Base-by-base conservation (phyloP, 2,888 invertebrate species). In the Clunio marinus region DNA sequence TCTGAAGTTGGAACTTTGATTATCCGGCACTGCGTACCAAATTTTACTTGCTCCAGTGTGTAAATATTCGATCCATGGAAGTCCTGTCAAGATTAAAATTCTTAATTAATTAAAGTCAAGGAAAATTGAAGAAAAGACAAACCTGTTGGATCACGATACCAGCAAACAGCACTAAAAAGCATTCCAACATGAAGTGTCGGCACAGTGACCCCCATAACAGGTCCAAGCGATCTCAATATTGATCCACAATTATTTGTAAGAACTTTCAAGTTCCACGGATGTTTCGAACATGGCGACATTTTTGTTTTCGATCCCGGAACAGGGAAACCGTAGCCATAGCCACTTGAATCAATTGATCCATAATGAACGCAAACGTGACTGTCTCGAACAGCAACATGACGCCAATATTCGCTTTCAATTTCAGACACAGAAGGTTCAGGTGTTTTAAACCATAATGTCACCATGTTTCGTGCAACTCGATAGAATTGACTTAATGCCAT, bases 91-190 rank as follows among this genome's bases (percentile, higher is more conserved):
- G n/a, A n/a, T n/a, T n/a, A n/a, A n/a, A n/a, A n/a, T n/a, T n/a
- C n/a, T n/a, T n/a, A n/a, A n/a, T n/a, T n/a, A n/a, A n/a, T n/a
- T n/a, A n/a, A n/a, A n/a, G n/a, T n/a, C n/a, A n/a, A n/a, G n/a
- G n/a, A n/a, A n/a, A n/a, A n/a, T n/a, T n/a, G n/a, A n/a, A n/a
- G n/a, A n/a, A n/a, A n/a, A n/a, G n/a, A n/a, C n/a, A n/a, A n/a
- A 8, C 88, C 88, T 73, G 96, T 96, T 0, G 93, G 95, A 79
- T 96, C 96, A 8, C 93, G 83, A 75, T 95, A 95, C 95, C 96
- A 96, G 76, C 96, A 96, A 74, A 91, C 92, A 1, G 94, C 91
- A 45, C 93, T 89, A 76, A 91, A 96, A 3, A 94, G 77, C 96
- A 96, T 96, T 1, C 93, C 93, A 0, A 96, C 88, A 75, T 96